These are phyloP conservation scores for Siphamia tubifer DNA, from an alignment of 2,113 vertebrate genomes.

Conservation along the genomic window DNA sequence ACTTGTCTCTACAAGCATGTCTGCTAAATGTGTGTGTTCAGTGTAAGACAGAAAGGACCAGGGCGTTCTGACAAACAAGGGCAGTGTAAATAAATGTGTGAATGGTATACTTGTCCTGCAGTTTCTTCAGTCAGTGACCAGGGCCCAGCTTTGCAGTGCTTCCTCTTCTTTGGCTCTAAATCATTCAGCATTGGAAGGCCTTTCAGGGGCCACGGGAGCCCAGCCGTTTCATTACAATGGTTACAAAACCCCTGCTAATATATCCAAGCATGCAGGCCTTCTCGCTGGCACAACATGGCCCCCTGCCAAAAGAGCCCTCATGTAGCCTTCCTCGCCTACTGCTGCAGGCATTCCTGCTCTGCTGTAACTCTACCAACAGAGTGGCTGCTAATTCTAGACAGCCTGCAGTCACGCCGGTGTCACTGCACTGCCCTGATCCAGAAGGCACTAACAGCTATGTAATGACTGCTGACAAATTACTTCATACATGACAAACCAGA, in stretches of 20 bases:
- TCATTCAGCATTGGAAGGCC: constrained; percentile 42
- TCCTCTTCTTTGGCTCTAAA: constrained; percentile 53
- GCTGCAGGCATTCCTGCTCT: constrained; percentile 54
- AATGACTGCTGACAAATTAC: constrained; percentile 4
- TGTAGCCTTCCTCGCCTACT: constrained; percentile 34
- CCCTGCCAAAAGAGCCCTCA: constrained; percentile 59
- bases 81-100: constrained; percentile 49
- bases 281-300: constrained; percentile 69
- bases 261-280: constrained; percentile 61
- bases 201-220: constrained; percentile 53
- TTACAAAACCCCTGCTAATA: constrained; percentile 70
- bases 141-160: constrained; percentile 28
- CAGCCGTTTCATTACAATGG: constrained; percentile 59
- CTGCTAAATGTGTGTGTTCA: constrained; percentile 29
- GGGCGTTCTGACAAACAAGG: constrained; percentile 49
- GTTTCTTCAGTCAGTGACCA: constrained; percentile 30
- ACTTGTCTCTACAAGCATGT: constrained; percentile 9
- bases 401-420: neutral
- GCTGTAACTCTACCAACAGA: constrained; percentile 43
- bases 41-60: constrained; percentile 19
- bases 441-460: neutral
- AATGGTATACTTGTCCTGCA: constrained; percentile 53
- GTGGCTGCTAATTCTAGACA: constrained; percentile 39
- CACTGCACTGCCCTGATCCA: neutral
- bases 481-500: neutral